Evolutionary conservation across 2,797 vertebrate species (phyloP).

Genomic region (Tympanoctomys barrerae): DNA sequence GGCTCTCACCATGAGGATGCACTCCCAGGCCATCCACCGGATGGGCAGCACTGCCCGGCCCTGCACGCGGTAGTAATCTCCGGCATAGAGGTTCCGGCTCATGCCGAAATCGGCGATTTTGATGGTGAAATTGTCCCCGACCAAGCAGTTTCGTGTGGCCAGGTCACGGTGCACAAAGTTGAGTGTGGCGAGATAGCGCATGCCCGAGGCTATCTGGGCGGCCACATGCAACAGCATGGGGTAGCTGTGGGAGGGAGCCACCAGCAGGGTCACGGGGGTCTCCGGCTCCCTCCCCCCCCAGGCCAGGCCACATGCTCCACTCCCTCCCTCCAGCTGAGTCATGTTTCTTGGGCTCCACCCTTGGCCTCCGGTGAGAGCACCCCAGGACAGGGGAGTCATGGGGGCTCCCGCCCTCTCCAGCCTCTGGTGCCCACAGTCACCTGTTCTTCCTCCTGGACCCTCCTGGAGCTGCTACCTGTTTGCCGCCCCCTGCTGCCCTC

Average conservation of each 20-base stretch:
- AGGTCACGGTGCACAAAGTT: conserved; percentile 97
- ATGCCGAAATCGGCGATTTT: conserved; percentile 98
- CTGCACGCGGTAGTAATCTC: conserved; percentile 96
- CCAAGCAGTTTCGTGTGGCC: conserved; percentile 96
- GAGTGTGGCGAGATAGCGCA: conserved; percentile 95
- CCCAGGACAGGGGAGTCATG: background rate
- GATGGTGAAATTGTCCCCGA: conserved; percentile 94
- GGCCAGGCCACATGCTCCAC: background rate
- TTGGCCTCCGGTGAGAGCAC: background rate
- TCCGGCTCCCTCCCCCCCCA: background rate
- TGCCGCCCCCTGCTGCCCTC: background rate
- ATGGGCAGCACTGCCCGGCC: conserved; percentile 96
- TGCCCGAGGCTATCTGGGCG: conserved; percentile 95
- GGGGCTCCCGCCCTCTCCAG: background rate
- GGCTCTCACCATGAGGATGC: conserved; percentile 94
- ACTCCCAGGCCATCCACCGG: conserved; percentile 99
- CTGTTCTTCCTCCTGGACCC: background rate
- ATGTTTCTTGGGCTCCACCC: background rate
- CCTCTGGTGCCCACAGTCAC: background rate
- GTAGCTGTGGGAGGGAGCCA: conserved; percentile 89
- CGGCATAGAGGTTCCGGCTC: conserved; percentile 95
- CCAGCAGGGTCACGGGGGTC: background rate
- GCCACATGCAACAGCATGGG: conserved; percentile 93
- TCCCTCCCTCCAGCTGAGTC: background rate
- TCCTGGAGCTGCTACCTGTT: background rate